Evolutionary conservation across 64 coral and sea anemone species (phyloP).

Genomic region (Astreopora myriophthalma): DNA sequence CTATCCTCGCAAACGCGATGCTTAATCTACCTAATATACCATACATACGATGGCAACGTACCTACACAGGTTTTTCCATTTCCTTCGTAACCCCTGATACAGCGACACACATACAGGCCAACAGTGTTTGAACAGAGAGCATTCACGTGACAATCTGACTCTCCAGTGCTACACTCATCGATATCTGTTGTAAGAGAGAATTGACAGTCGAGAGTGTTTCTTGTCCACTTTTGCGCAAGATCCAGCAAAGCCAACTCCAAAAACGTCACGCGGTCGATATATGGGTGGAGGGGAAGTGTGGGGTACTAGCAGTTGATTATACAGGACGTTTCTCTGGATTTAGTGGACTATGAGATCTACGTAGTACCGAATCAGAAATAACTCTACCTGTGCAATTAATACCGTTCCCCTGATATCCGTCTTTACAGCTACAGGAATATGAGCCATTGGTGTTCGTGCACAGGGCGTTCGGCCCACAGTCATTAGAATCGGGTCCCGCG

Average conservation of each 20-base stretch:
- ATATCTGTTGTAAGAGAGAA: background rate
- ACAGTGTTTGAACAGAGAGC: background rate
- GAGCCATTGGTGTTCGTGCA: slow-evolving; percentile 13
- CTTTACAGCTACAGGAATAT: background rate
- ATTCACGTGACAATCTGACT: background rate
- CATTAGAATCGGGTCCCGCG: background rate
- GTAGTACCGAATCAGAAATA: background rate
- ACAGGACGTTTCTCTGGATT: background rate
- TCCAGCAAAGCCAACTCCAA: too few relatives aligned
- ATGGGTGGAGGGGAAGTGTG: too few relatives aligned
- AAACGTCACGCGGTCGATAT: too few relatives aligned
- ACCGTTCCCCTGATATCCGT: background rate
- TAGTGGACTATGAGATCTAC: background rate
- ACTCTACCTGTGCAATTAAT: background rate
- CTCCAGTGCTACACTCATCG: background rate
- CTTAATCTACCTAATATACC: too few relatives aligned
- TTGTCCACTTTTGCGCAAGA: too few relatives aligned
- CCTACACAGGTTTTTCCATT: background rate
- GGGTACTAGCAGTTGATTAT: too few relatives aligned
- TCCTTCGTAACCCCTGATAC: background rate
- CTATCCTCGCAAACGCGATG: too few relatives aligned
- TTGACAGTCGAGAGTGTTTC: too few relatives aligned
- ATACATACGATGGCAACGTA: too few relatives aligned
- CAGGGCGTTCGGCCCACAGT: background rate
- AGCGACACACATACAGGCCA: background rate